A percentile compares a stretch with the other conserved stretches of the same genome.
These are phyloP conservation scores for Coreius guichenoti DNA, from an alignment of 2,797 vertebrate genomes.

Conservation along the genomic window DNA sequence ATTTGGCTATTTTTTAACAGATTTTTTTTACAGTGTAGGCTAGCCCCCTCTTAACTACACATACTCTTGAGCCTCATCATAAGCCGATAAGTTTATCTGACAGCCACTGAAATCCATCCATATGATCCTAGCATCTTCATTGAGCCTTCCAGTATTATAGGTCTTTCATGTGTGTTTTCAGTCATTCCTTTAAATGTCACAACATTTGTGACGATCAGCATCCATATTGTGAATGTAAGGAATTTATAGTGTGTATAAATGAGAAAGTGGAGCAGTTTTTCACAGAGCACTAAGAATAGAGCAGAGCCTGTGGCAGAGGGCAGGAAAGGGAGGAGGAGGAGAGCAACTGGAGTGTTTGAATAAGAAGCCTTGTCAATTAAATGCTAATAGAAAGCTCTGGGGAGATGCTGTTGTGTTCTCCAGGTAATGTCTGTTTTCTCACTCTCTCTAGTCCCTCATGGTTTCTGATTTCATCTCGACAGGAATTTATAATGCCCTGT, in stretches of 20 bases:
- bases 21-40: neutral
- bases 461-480: constrained; percentile 53
- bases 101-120: neutral
- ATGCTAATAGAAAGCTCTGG: constrained; percentile 65
- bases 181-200: constrained; percentile 16
- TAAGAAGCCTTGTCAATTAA: constrained; percentile 70
- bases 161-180: constrained; percentile 10
- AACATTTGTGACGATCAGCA: constrained; percentile 35
- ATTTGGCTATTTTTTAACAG: no score
- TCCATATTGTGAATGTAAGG: constrained; percentile 21
- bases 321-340: constrained; percentile 63
- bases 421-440: constrained; percentile 63
- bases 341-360: constrained; percentile 64
- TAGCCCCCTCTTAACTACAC: neutral
- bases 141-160: neutral
- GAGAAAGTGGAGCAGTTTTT: constrained; percentile 68
- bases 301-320: constrained; percentile 69
- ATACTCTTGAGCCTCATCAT: neutral
- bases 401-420: constrained; percentile 67
- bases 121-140: neutral
- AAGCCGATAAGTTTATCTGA: neutral
- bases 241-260: constrained; percentile 27
- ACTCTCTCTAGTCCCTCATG: constrained; percentile 42
- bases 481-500: constrained; percentile 53
- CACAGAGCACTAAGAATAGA: constrained; percentile 70